Evolutionary conservation across 2,113 vertebrate species (phyloP).

Genomic region (Dinomys branickii): DNA sequence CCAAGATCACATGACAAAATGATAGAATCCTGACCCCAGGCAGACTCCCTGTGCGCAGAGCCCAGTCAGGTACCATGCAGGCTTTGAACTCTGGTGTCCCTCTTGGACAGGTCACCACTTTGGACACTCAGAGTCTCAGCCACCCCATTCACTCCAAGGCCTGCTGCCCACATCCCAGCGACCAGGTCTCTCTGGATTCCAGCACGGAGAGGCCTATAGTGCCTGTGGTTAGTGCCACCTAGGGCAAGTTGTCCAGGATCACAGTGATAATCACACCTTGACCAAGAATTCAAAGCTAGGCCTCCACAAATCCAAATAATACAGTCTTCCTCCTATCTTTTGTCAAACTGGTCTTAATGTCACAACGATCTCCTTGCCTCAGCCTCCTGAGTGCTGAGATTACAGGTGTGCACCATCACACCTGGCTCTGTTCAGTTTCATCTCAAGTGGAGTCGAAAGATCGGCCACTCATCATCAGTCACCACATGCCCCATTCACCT

Average conservation of each 20-base stretch:
- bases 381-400: not conserved
- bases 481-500: accelerated
- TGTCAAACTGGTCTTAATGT: not conserved
- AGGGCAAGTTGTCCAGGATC: not conserved
- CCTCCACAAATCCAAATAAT: not conserved
- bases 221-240: accelerated
- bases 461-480: not conserved
- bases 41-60: not conserved
- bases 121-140: no score
- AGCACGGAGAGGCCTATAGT: accelerated
- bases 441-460: not conserved
- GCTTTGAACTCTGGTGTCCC: not conserved
- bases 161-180: accelerated
- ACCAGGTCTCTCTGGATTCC: not conserved
- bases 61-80: not conserved
- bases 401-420: not conserved
- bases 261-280: not conserved
- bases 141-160: not conserved
- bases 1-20: not conserved
- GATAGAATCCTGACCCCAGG: not conserved
- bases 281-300: not conserved
- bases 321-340: not conserved
- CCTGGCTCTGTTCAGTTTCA: not conserved
- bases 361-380: not conserved
- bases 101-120: not conserved